Evolutionary conservation across 1,140 invertebrate genomes (phyloP).

Genomic region (Microplitis demolitor): DNA sequence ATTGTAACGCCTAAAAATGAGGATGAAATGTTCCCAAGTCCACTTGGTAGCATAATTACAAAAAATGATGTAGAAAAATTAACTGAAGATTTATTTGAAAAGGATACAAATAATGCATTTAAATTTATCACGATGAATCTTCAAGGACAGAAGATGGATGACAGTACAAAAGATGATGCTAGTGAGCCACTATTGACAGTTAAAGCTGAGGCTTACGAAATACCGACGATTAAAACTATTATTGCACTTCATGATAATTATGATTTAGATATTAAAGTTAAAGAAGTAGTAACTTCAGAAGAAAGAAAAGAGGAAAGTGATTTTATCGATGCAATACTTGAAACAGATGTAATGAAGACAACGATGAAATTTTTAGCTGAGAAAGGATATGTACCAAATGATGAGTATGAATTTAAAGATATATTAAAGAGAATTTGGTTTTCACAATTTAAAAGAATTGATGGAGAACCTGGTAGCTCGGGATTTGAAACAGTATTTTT

Average conservation of each 20-base stretch:
- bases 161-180: slow-evolving; percentile 53
- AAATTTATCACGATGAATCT: slow-evolving; percentile 56
- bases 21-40: slow-evolving; percentile 39
- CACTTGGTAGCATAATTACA: slow-evolving; percentile 45
- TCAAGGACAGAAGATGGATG: slow-evolving; percentile 57
- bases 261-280: slow-evolving; percentile 58
- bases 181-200: slow-evolving; percentile 50
- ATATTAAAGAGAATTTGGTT: slow-evolving; percentile 63
- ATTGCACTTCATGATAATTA: slow-evolving; percentile 60
- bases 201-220: slow-evolving; percentile 52
- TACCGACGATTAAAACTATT: slow-evolving; percentile 58
- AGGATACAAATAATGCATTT: slow-evolving; percentile 59
- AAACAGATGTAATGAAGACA: slow-evolving; percentile 65
- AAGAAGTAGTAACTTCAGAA: slow-evolving; percentile 64
- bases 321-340: slow-evolving; percentile 65
- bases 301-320: slow-evolving; percentile 65
- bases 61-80: slow-evolving; percentile 56
- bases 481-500: slow-evolving; percentile 69
- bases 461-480: slow-evolving; percentile 60
- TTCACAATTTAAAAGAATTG: slow-evolving; percentile 63
- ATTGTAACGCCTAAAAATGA: neutral
- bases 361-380: slow-evolving; percentile 64
- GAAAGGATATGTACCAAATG: slow-evolving; percentile 58
- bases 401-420: slow-evolving; percentile 61
- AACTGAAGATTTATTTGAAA: slow-evolving; percentile 52